Conservation (phyloP, 1,140 invertebrate genomes). For the Listronotus bonariensis region DNA sequence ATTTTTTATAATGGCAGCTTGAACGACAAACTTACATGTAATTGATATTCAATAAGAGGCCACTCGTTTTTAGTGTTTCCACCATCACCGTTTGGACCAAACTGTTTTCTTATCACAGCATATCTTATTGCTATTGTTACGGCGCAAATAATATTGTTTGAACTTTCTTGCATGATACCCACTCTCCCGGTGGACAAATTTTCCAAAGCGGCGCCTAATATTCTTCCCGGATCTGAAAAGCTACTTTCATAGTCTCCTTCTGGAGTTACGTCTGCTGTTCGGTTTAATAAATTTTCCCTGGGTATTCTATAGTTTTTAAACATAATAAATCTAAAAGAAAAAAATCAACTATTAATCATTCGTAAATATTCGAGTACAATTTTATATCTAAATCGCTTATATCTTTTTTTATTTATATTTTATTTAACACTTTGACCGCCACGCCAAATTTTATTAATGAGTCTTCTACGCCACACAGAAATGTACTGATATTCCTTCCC, state of each 20-base stretch:
- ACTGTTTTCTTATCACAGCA: slow-evolving; percentile 87
- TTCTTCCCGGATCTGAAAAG: slow-evolving; percentile 76
- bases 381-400: no score
- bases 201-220: slow-evolving; percentile 81
- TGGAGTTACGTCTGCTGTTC: slow-evolving; percentile 83
- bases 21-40: slow-evolving; percentile 66
- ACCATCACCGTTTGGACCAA: slow-evolving; percentile 69
- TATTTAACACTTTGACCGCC: no score
- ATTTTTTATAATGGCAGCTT: no score
- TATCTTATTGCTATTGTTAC: slow-evolving; percentile 89
- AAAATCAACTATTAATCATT: no score
- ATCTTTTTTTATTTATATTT: no score
- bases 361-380: no score
- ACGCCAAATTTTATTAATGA: no score
- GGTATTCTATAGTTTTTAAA: slow-evolving; percentile 88
- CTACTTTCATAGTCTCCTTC: slow-evolving; percentile 83
- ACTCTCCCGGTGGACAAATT: slow-evolving; percentile 83
- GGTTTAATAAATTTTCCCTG: slow-evolving; percentile 84
- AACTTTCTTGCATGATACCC: slow-evolving; percentile 74
- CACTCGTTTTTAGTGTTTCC: slow-evolving; percentile 63
- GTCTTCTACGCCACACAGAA: no score
- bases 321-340: slow-evolving; percentile 73
- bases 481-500: no score
- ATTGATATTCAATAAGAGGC: slow-evolving; percentile 89
- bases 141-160: slow-evolving; percentile 73